Evolutionary conservation across 2,113 vertebrate genomes (phyloP).

Genomic region (Paedocypris sp.): DNA sequence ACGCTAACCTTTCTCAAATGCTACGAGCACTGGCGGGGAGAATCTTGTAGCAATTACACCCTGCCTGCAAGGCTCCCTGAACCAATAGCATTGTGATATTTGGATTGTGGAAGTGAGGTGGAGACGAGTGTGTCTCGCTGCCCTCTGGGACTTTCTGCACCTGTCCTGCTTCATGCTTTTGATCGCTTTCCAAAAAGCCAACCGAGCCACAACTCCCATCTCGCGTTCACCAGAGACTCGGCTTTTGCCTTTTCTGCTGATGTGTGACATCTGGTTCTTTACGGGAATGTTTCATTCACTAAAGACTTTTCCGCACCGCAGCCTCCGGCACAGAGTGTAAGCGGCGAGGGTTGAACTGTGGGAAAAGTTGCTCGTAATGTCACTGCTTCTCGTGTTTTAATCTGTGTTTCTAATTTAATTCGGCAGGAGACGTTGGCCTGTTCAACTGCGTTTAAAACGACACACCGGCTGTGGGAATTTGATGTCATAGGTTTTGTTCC

Average conservation of each 20-base stretch:
- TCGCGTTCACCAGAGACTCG: constrained; percentile 1
- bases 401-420: not conserved
- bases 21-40: constrained; percentile 1
- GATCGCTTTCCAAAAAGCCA: constrained; percentile 17
- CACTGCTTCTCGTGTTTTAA: not conserved
- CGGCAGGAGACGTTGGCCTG: too few relatives aligned
- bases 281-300: constrained; percentile 6
- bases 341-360: constrained; percentile 10
- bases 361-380: not conserved
- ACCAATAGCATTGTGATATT: constrained; percentile 15
- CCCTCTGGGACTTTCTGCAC: constrained; percentile 9
- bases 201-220: not conserved
- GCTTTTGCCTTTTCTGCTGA: constrained; percentile 19
- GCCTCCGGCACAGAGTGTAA: constrained; percentile 6
- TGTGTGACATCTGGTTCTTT: constrained; percentile 11
- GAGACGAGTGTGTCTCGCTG: not conserved
- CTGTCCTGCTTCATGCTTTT: constrained; percentile 7
- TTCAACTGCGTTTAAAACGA: too few relatives aligned
- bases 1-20: not conserved
- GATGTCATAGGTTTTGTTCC: too few relatives aligned
- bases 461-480: too few relatives aligned
- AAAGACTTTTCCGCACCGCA: constrained; percentile 1
- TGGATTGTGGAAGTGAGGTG: constrained; percentile 21
- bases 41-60: constrained; percentile 32
- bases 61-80: constrained; percentile 22